Conservation (phyloP, 2,797 vertebrate species). For the Staurois parvus region DNA sequence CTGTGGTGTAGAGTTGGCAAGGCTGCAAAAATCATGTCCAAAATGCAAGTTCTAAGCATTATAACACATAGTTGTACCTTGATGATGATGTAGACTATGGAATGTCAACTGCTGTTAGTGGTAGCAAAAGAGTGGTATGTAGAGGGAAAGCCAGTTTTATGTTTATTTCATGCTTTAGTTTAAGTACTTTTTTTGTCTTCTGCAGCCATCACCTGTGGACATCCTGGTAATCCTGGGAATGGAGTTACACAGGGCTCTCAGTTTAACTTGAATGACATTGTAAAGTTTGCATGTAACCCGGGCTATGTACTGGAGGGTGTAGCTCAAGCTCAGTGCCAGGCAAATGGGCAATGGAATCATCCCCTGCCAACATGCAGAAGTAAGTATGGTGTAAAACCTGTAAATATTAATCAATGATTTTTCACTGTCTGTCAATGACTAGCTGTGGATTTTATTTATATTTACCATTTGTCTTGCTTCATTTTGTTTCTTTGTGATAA, state of each 20-base stretch:
- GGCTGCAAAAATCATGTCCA: neutral
- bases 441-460: no score
- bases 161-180: neutral
- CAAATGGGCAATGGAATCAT: slow-evolving; percentile 95
- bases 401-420: no score
- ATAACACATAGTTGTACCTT: no score
- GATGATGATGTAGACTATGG: no score
- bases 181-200: slow-evolving; percentile 35
- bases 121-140: neutral
- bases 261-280: slow-evolving; percentile 93
- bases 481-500: no score
- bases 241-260: slow-evolving; percentile 92
- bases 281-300: slow-evolving; percentile 89
- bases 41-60: no score
- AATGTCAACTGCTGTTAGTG: no score
- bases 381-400: slow-evolving; percentile 73
- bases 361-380: slow-evolving; percentile 88
- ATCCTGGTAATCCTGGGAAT: slow-evolving; percentile 92
- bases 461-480: no score
- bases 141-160: neutral
- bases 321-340: slow-evolving; percentile 85
- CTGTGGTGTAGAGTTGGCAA: neutral
- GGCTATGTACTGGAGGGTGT: slow-evolving; percentile 90
- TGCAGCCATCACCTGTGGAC: slow-evolving; percentile 95
- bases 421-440: no score